Evolutionary conservation across 1,140 invertebrate genomes (phyloP).

Genomic region (Andrena cerasifolii): DNA sequence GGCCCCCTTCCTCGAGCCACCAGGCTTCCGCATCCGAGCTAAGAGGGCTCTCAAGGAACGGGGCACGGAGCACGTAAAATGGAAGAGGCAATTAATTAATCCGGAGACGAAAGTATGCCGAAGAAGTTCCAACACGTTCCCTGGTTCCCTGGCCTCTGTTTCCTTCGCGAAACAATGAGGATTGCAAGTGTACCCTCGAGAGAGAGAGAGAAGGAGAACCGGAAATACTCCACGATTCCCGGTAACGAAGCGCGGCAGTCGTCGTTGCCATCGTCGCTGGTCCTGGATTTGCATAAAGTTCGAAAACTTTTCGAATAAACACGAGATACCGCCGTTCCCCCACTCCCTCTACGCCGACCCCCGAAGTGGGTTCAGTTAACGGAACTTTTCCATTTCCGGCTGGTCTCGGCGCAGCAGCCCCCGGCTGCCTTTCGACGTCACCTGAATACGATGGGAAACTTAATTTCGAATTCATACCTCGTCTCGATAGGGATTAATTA

Average conservation of each 20-base stretch:
- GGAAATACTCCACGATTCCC: constrained; percentile 62
- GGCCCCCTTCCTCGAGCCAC: background rate
- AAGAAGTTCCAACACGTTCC: constrained; percentile 61
- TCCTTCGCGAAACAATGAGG: constrained; percentile 64
- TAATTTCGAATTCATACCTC: background rate
- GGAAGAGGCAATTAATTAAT: constrained; percentile 64
- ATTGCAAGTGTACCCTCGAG: constrained; percentile 56
- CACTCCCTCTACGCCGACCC: background rate
- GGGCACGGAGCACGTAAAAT: constrained; percentile 24
- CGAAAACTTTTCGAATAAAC: constrained; percentile 65
- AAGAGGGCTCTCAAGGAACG: constrained; percentile 20
- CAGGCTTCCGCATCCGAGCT: too few species aligned
- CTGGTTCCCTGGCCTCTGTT: constrained; percentile 49
- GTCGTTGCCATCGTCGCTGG: constrained; percentile 26
- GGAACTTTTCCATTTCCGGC: constrained; percentile 65
- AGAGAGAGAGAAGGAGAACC: constrained; percentile 4
- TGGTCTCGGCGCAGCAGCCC: background rate
- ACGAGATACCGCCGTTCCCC: constrained; percentile 44
- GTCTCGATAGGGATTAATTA: background rate
- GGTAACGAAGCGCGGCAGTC: constrained; percentile 57
- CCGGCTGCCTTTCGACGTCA: background rate
- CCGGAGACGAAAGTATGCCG: constrained; percentile 58
- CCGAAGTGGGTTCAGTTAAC: constrained; percentile 45
- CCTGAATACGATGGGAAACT: too few species aligned
- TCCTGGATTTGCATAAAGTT: constrained; percentile 65